Percentiles rank a stretch among this genome's conserved stretches.
Conservation (phyloP, 1,140 invertebrate genomes). For the Cyclargus thomasi region DNA sequence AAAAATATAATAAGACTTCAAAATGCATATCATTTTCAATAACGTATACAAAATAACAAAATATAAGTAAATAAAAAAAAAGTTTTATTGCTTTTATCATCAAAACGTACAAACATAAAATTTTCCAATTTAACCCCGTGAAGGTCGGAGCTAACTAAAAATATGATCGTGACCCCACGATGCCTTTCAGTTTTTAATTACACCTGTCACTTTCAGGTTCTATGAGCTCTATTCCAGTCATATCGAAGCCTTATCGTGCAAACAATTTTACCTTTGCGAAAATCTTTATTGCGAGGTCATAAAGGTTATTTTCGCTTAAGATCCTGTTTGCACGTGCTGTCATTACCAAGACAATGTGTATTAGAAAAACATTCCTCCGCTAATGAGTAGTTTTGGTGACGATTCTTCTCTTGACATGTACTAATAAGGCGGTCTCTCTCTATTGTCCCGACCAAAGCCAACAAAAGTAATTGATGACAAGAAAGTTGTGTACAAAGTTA, state of each 20-base stretch:
- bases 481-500: not conserved
- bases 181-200: constrained; percentile 10
- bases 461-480: not conserved
- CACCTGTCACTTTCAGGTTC: not conserved
- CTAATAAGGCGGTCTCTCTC: not conserved
- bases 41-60: too few relatives aligned
- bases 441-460: not conserved
- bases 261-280: too few relatives aligned
- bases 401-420: not conserved
- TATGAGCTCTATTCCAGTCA: not conserved
- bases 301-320: not conserved
- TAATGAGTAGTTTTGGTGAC: not conserved
- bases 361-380: not conserved
- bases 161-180: not conserved
- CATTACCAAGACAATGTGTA: not conserved
- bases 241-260: not conserved
- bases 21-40: too few relatives aligned
- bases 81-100: not conserved
- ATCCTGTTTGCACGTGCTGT: not conserved
- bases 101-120: too few relatives aligned
- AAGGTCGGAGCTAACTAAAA: not conserved
- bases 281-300: not conserved
- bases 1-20: too few relatives aligned
- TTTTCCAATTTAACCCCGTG: not conserved
- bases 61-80: too few relatives aligned